Evolutionary conservation across 2,797 vertebrate species (phyloP), one percentile per base, ranked within the genome.

Genomic region (Distichodus sexfasciatus): DNA sequence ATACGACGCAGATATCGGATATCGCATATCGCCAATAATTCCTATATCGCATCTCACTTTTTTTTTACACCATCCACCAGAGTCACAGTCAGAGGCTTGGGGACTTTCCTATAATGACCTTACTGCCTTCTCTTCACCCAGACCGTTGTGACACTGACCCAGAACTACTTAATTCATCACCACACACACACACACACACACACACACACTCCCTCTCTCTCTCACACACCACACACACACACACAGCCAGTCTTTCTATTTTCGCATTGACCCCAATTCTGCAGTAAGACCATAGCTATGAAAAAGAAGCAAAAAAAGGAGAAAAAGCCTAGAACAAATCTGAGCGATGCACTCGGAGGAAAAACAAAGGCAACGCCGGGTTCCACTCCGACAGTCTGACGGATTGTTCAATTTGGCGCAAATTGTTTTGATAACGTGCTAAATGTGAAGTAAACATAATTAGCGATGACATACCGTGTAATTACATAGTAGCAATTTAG

Each of bases 181-280:
- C 51, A 74, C 77, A 73, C 59, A 46, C 59, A 46, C n/a, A n/a
- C n/a, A n/a, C n/a, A n/a, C n/a, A n/a, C n/a, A n/a, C n/a, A n/a
- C n/a, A n/a, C n/a, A n/a, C n/a, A n/a, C n/a, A n/a, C n/a, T n/a
- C n/a, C n/a, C n/a, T n/a, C n/a, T n/a, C n/a, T n/a, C n/a, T n/a
- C n/a, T n/a, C n/a, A n/a, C n/a, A n/a, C 84, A 87, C 58, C 51
- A 74, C 77, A 73, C 59, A 46, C 59, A 46, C 46, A 73, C 77
- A 74, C 69, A 82, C 73, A 79, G 78, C 77, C 67, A 78, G 63
- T 46, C 12, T 65, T 75, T 38, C 86, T 91, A 90, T 90, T 90
- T 89, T 82, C 84, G 85, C 84, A 81, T 77, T 85, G 86, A 88
- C 89, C 88, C 80, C 85, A 80, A 86, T 90, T 85, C 78, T 50